A percentile compares a stretch with the other conserved stretches of the same genome.
phyloP scores from a whole-genome alignment of 2,888 invertebrate genomes.

The Lithodes maja region DNA sequence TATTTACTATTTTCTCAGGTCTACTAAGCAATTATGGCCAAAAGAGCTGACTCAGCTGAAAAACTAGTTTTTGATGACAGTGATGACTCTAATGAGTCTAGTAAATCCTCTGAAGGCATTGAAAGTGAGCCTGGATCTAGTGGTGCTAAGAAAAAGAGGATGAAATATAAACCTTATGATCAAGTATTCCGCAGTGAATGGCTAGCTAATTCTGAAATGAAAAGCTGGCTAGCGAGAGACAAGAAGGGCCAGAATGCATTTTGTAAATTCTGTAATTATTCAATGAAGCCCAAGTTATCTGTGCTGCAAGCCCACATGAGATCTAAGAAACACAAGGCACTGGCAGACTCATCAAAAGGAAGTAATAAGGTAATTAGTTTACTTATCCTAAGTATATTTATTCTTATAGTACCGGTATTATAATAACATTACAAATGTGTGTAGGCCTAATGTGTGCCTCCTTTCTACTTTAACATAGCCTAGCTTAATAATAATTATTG shows the following conservation, averaged over 20 bases:
- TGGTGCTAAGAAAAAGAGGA: too few species aligned
- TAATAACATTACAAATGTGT: neutral
- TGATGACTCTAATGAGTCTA: too few species aligned
- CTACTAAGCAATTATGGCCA: too few species aligned
- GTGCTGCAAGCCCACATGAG: neutral
- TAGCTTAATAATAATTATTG: conserved; percentile 18
- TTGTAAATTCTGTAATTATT: neutral
- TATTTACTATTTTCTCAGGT: too few species aligned
- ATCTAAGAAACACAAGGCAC: conserved; percentile 20
- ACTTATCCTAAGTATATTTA: neutral
- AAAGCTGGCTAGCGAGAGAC: neutral
- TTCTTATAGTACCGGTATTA: neutral
- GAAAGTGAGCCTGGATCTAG: too few species aligned
- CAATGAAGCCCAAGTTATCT: conserved; percentile 8
- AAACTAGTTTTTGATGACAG: too few species aligned
- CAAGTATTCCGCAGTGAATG: too few species aligned
- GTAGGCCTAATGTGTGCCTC: neutral
- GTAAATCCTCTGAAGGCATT: too few species aligned
- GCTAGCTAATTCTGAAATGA: too few species aligned
- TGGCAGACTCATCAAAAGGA: conserved; percentile 17
- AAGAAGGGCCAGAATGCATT: neutral
- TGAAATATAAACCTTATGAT: too few species aligned
- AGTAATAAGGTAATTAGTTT: conserved; percentile 10
- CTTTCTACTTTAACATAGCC: neutral
- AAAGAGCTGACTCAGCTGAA: too few species aligned